These are phyloP conservation scores for Galerucella pusilla DNA, from an alignment of 2,888 invertebrate species.

Conservation along the genomic window DNA sequence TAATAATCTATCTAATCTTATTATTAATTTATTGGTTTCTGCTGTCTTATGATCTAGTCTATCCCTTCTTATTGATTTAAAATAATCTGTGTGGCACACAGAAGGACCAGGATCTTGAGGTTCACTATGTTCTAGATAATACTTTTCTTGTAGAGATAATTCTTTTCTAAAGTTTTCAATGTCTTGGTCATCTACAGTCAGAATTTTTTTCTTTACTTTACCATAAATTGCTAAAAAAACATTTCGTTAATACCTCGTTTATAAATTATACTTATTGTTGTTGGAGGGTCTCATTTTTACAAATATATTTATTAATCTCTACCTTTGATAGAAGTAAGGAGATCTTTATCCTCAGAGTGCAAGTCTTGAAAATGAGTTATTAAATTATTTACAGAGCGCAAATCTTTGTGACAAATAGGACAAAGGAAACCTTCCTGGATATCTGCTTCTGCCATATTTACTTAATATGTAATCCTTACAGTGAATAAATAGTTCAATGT, in stretches of 20 bases:
- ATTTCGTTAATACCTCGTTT: not conserved
- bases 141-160: slow-evolving; percentile 56
- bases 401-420: slow-evolving; percentile 92
- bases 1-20: slow-evolving; percentile 91
- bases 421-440: slow-evolving; percentile 95
- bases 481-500: not conserved
- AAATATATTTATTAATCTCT: slow-evolving; percentile 48
- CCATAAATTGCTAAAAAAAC: slow-evolving; percentile 74
- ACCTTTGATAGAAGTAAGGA: slow-evolving; percentile 83
- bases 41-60: slow-evolving; percentile 89
- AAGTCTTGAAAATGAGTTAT: slow-evolving; percentile 89
- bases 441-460: slow-evolving; percentile 49
- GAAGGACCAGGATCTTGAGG: slow-evolving; percentile 75
- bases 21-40: slow-evolving; percentile 95
- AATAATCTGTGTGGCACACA: slow-evolving; percentile 78
- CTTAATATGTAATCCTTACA: not conserved
- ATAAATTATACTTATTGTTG: not conserved
- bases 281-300: not conserved
- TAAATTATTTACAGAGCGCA: slow-evolving; percentile 84
- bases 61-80: slow-evolving; percentile 74
- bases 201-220: slow-evolving; percentile 90
- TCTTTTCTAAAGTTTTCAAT: slow-evolving; percentile 71
- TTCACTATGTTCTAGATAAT: slow-evolving; percentile 67
- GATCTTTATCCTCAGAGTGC: slow-evolving; percentile 89
- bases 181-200: slow-evolving; percentile 78